A percentile compares a stretch with the other conserved stretches of the same genome.
These are phyloP conservation scores for Theropithecus gelada DNA, from an alignment of 2,113 vertebrate species.

Conservation along the genomic window DNA sequence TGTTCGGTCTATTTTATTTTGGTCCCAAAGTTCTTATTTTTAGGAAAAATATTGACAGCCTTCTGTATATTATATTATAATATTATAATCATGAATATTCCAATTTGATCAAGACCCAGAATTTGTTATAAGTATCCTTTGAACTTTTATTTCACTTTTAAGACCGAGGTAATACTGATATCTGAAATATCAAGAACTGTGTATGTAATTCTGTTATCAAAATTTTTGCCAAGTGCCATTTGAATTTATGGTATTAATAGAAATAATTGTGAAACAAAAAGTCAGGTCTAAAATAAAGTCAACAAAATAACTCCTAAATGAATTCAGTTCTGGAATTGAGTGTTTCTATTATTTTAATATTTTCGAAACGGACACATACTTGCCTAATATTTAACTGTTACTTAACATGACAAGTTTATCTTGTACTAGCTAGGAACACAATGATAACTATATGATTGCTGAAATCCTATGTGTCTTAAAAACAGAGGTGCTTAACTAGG, in stretches of 20 bases:
- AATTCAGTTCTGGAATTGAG: constrained; percentile 18
- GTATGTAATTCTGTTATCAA: constrained; percentile 39
- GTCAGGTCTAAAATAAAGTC: constrained; percentile 64
- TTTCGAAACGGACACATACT: neutral
- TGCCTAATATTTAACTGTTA: neutral
- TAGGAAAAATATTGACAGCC: neutral
- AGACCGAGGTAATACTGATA: constrained; percentile 47
- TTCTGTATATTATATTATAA: too few relatives aligned
- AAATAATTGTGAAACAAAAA: constrained; percentile 60
- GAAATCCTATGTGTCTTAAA: constrained; percentile 17
- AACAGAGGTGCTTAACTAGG: neutral
- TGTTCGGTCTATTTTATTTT: neutral
- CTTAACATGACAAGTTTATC: neutral
- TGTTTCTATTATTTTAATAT: neutral
- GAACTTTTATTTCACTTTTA: constrained; percentile 58
- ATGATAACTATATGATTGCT: neutral
- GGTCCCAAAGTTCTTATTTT: neutral
- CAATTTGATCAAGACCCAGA: neutral
- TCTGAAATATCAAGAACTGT: constrained; percentile 28
- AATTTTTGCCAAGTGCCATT: constrained; percentile 33
- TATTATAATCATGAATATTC: neutral
- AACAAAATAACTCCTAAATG: constrained; percentile 23
- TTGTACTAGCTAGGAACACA: neutral
- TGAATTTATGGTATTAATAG: neutral
- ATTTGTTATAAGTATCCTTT: constrained; percentile 22